These are phyloP conservation scores for Nyctalus aviator DNA, from an alignment of 2,797 vertebrate genomes.

Conservation along the genomic window DNA sequence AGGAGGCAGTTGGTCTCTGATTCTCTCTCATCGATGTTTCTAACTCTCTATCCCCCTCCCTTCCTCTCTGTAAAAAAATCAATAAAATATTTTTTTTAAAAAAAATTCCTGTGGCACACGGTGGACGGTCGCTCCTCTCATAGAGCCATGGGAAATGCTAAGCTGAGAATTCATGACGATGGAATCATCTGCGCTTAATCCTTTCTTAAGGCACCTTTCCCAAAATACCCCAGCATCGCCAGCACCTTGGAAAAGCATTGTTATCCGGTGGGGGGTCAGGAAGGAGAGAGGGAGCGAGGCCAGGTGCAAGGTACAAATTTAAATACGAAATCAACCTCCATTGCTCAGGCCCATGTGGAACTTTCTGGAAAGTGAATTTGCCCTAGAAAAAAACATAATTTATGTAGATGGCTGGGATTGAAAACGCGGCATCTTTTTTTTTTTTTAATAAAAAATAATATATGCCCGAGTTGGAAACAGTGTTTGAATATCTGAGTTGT, in stretches of 20 bases:
- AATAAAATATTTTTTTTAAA: no score
- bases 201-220: not conserved
- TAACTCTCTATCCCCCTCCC: no score
- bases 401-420: not conserved
- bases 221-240: slow-evolving; percentile 36
- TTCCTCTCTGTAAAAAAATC: no score
- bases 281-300: slow-evolving; percentile 19
- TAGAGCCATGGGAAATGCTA: not conserved
- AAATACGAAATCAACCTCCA: slow-evolving; percentile 54
- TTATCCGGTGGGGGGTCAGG: not conserved
- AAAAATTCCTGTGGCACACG: not conserved
- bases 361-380: slow-evolving; percentile 50
- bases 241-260: not conserved
- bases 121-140: not conserved
- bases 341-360: not conserved
- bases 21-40: no score
- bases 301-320: slow-evolving; percentile 60
- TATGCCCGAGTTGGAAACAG: slow-evolving; percentile 21
- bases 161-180: slow-evolving; percentile 1
- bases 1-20: no score
- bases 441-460: no score
- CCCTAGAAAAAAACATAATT: slow-evolving; percentile 50
- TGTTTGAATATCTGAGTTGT: slow-evolving; percentile 59
- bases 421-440: not conserved
- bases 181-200: not conserved